Base-by-base conservation (phyloP, 2,888 invertebrate genomes). In the Capitulum mitella region DNA sequence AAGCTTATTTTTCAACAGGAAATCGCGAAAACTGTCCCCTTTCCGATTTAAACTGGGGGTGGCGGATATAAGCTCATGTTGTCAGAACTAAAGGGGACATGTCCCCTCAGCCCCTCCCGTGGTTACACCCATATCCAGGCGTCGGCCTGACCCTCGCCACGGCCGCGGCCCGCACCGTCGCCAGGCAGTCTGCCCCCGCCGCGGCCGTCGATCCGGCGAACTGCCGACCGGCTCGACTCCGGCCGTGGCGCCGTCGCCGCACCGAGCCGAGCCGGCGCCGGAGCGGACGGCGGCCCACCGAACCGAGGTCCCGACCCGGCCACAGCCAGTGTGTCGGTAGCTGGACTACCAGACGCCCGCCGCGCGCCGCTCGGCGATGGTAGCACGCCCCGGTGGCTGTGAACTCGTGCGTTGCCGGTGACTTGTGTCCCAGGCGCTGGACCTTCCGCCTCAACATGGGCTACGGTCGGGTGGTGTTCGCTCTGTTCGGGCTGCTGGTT, bases 391-490 rank as follows among this genome's bases (percentile, higher is more conserved):
- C 51, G 51, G 51, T 6, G 51, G 51, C 51, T 22, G 12, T 19
- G 5, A n/a, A 3, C 12, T 61, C 80, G 80, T 77, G 80, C 46
- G 26, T 80, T 51, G 77, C 22, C 16, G 22, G 51, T 51, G 51
- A 51, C 46, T 16, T 5, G 51, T 51, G 51, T 1, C 51, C n/a
- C 58, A 6, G n/a, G 58, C 58, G 58, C 58, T 58, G 58, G 58
- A 58, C 58, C n/a, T 22, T 29, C 0, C 58, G 0, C n/a, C 29
- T 22, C 29, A 22, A 5, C 29, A 58, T 29, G 29, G 22, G 6
- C 10, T 2, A 2, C n/a, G 58, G 58, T n/a, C 58, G 14, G n/a
- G n/a, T 58, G 58, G 29, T 29, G 0, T 8, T 58, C 8, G 58
- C 58, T 8, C 58, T 58, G n/a, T 19, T 58, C 29, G 22, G 19